Conservation (phyloP, 2,113 vertebrate species). For the Callopanchax toddi region DNA sequence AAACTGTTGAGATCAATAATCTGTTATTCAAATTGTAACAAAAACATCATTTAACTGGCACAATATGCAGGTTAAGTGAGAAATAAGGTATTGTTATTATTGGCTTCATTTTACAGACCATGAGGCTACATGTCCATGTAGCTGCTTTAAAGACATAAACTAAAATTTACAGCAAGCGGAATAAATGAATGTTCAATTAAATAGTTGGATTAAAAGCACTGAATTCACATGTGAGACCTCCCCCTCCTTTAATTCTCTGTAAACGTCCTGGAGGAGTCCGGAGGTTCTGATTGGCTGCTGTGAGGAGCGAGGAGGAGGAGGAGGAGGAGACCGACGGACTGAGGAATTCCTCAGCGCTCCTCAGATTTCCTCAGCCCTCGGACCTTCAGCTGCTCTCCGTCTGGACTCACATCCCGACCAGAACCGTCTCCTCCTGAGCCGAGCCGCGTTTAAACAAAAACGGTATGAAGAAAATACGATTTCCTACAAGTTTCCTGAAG, state of each 20-base stretch:
- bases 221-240: conserved; percentile 10
- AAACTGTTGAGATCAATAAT: no score
- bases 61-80: no score
- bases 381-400: conserved; percentile 52
- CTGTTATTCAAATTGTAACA: no score
- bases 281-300: conserved; percentile 62
- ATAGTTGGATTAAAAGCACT: background rate
- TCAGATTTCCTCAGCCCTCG: conserved; percentile 74
- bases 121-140: background rate
- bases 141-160: background rate
- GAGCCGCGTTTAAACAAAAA: conserved; percentile 27
- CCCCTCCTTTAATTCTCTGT: conserved; percentile 21
- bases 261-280: conserved; percentile 32
- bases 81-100: no score
- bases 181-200: no score
- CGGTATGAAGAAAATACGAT: conserved; percentile 44
- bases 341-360: conserved; percentile 78
- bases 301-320: conserved; percentile 52
- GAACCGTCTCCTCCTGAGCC: conserved; percentile 8
- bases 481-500: conserved; percentile 29
- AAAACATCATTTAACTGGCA: no score
- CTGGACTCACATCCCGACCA: conserved; percentile 38
- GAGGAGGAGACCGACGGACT: conserved; percentile 48
- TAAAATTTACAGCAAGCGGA: no score
- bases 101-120: background rate